These are phyloP conservation scores for Drosophila bifasciata DNA, from an alignment of 1,140 invertebrate genomes.

Conservation along the genomic window DNA sequence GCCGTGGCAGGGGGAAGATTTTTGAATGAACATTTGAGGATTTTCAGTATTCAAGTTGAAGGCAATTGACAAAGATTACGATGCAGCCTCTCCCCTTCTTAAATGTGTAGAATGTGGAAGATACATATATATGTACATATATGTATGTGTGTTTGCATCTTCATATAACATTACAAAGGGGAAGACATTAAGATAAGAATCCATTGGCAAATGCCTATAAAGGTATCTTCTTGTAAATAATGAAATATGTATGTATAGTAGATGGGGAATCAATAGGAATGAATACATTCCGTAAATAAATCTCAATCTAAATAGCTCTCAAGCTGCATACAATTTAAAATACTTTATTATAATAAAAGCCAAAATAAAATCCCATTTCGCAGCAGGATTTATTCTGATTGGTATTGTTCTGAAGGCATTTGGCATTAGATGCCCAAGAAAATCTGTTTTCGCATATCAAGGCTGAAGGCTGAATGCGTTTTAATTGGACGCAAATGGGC, in stretches of 20 bases:
- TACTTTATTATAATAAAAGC: background rate
- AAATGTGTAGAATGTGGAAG: no score
- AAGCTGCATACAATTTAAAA: no score
- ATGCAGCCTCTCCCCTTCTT: background rate
- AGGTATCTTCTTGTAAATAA: no score
- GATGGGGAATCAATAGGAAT: no score
- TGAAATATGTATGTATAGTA: no score
- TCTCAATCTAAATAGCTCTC: no score
- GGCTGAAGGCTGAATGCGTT: slow-evolving; percentile 54
- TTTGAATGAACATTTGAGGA: background rate
- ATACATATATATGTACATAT: no score
- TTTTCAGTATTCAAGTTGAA: slow-evolving; percentile 14
- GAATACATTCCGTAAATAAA: no score
- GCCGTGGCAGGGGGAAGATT: background rate
- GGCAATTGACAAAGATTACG: slow-evolving; percentile 31
- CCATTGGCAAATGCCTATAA: no score
- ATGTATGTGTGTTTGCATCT: no score
- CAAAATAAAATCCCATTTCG: slow-evolving; percentile 21
- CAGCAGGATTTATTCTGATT: slow-evolving; percentile 15
- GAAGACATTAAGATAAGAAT: no score
- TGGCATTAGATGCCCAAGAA: slow-evolving; percentile 23
- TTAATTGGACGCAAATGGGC: slow-evolving; percentile 74
- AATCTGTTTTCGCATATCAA: slow-evolving; percentile 55
- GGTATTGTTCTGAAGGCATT: slow-evolving; percentile 18
- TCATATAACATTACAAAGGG: no score